Base-by-base conservation (phyloP, 1,140 invertebrate species). In the Drosophila pseudoananassae region DNA sequence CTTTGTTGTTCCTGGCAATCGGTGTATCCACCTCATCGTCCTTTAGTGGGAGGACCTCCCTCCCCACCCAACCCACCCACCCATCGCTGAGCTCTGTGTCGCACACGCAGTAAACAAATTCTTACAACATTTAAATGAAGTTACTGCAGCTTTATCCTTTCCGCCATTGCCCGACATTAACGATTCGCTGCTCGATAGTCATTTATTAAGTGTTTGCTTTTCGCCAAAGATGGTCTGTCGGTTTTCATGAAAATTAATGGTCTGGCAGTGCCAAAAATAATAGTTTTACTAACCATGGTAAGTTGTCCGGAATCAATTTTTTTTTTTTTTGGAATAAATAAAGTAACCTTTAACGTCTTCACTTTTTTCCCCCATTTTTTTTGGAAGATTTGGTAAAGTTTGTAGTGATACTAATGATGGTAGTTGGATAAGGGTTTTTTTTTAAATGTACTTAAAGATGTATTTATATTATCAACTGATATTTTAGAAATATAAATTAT, bases 111-210 rank as follows among this genome's bases (percentile, higher is more conserved):
- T 66, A 82, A 75, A 87, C 83, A 87, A 87, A 88, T 81, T 87
- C 83, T 70, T 82, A 88, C 83, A 82, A 87, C 78, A 87, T 78
- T 87, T 78, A 88, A 87, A 87, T 83, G 78, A 82, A 87, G 66
- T 76, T 49, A 66, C 64, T 27, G 47, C 27, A 29, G 64, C 65
- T 69, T 69, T 69, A 56, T 69, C 65, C 65, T 68, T 65, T 65
- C 47, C 31, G 43, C 40, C 68, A 43, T 51, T 20, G 23, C 17
- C 46, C 47, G 64, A 36, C 65, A 69, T 69, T 66, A 56, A 54
- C 63, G 64, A 69, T 69, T 69, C 68, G 63, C 69, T 69, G 10
- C 15, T 69, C 63, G 63, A 69, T 69, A 69, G 63, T 69, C 65
- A 69, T 69, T 69, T 69, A 69, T 69, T 69, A 64, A 43, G 58